Base-by-base conservation (phyloP, 2,797 vertebrate species). In the Kryptolebias ocellatus region DNA sequence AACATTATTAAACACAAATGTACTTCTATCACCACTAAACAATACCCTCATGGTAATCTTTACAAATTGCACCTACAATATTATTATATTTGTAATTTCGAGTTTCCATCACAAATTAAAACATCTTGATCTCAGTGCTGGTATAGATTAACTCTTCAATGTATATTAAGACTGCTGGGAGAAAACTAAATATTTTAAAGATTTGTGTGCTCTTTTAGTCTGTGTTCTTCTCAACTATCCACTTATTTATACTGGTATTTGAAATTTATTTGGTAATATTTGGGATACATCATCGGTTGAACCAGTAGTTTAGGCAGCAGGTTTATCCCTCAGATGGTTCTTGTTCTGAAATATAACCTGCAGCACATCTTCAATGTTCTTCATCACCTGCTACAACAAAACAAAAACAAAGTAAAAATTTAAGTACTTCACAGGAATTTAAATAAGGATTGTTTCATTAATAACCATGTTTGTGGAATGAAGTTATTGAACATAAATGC, bases 311-410 rank as follows among this genome's bases (percentile, higher is more conserved):
- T 80, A 79, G 53, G 60, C 65, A 58, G 53, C 34, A 73, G 66
- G 60, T 59, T 85, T 74, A 64, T 81, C 72, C 73, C 81, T 78
- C 67, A 73, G 47, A 70, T 27, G 64, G 54, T 78, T 88, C 90
- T 94, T 85, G 86, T 96, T 96, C 89, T 92, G 89, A 83, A 85
- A 76, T 58, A 91, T 93, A 83, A 92, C 85, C 88, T 94, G 92
- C 70, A 96, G 79, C 68, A 96, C 92, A 44, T 76, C 79, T 79
- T 97, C 90, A 28, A 95, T 91, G 45, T 94, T 93, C 84, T 74
- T 86, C 72, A 95, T 93, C 52, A 93, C 72, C 29, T 82, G 88
- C 93, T 94, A 2, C 75, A 78, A 81, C 59, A 47, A 67, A 57
- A 46, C 11, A 63, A 69, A 55, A 70, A 57, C 60, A 1, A 71